Percentiles rank a stretch among this genome's conserved stretches.
Conservation (phyloP, 1,140 invertebrate species). For the Brachionus calyciflorus region DNA sequence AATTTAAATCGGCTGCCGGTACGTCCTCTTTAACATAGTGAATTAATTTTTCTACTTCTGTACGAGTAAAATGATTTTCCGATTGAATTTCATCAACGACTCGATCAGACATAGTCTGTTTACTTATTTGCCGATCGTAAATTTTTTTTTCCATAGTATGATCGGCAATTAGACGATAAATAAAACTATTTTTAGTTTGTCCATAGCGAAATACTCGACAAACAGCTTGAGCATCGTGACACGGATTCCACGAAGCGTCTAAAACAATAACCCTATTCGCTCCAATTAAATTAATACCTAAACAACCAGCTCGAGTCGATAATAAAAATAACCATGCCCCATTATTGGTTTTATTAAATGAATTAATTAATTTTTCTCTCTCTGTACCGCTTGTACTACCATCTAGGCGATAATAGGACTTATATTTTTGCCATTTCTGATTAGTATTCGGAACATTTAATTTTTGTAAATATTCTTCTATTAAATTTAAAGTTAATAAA, state of each 20-base stretch:
- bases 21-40: constrained; percentile 70
- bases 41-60: constrained; percentile 88
- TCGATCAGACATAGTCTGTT: constrained; percentile 89
- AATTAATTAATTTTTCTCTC: constrained; percentile 90
- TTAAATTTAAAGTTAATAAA: constrained; percentile 88
- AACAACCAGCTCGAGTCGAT: constrained; percentile 90
- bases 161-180: constrained; percentile 92
- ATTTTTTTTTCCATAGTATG: constrained; percentile 95
- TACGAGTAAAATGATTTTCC: constrained; percentile 86
- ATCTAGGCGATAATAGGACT: constrained; percentile 68
- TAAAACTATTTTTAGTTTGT: constrained; percentile 86
- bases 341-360: constrained; percentile 76
- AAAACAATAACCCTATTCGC: constrained; percentile 95
- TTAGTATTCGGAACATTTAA: constrained; percentile 71
- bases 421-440: constrained; percentile 77
- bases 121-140: constrained; percentile 94
- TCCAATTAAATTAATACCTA: constrained; percentile 91
- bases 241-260: constrained; percentile 99
- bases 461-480: constrained; percentile 86
- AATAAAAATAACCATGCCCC: constrained; percentile 82
- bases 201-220: constrained; percentile 95
- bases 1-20: constrained; percentile 52
- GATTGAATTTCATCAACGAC: constrained; percentile 97
- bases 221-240: constrained; percentile 95
- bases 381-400: constrained; percentile 89